phyloP scores from a whole-genome alignment of 2,797 vertebrate species.

The Enteromius radiatus region DNA sequence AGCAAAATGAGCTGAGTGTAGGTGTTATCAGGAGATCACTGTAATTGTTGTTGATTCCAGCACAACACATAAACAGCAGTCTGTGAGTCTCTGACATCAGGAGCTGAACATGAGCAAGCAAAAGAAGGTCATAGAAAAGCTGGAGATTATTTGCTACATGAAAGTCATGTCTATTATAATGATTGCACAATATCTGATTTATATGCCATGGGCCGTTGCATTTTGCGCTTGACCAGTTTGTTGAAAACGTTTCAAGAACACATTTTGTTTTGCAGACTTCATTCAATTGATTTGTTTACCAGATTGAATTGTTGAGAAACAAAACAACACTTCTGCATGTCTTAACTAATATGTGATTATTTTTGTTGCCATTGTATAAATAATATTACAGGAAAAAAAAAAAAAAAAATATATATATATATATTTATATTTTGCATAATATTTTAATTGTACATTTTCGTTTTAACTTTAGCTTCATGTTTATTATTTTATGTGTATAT shows the following conservation, averaged over 20 bases:
- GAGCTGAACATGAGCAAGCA: too few species aligned
- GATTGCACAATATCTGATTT: neutral
- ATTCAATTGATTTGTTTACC: neutral
- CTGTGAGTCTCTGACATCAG: neutral
- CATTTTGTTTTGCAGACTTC: neutral
- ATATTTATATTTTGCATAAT: too few species aligned
- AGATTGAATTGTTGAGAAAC: too few species aligned
- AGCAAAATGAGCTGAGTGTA: slow-evolving; percentile 9
- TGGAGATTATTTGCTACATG: neutral
- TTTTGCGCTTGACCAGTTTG: neutral
- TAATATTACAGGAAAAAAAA: too few species aligned
- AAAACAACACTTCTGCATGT: too few species aligned
- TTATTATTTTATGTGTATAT: too few species aligned
- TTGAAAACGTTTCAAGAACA: neutral
- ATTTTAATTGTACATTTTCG: too few species aligned
- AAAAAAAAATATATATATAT: too few species aligned
- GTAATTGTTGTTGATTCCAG: slow-evolving; percentile 36
- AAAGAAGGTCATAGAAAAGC: neutral
- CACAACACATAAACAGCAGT: neutral
- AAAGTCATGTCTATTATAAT: neutral
- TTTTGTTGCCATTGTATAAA: too few species aligned
- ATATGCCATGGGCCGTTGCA: neutral
- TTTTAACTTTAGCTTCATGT: too few species aligned
- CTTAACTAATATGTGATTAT: too few species aligned
- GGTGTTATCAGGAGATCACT: slow-evolving; percentile 21